phyloP scores from a whole-genome alignment of 2,888 invertebrate genomes.

The Philaethria dido region DNA sequence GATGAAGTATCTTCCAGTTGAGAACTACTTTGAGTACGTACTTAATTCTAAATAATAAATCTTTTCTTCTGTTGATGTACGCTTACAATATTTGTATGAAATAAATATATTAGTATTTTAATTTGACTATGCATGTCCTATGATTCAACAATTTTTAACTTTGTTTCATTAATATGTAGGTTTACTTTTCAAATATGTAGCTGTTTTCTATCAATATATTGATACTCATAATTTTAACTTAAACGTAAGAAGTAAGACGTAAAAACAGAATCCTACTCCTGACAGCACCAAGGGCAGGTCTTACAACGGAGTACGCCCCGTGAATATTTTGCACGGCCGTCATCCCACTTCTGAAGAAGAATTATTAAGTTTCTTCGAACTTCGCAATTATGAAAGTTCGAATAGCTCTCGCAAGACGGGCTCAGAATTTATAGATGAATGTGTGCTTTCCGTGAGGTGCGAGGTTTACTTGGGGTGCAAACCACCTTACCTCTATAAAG shows the following conservation, averaged over 20 bases:
- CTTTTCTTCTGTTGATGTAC: background rate
- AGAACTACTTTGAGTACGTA: slow-evolving; percentile 13
- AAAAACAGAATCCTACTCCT: slow-evolving; percentile 50
- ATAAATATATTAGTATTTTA: background rate
- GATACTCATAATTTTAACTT: background rate
- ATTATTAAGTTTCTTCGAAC: slow-evolving; percentile 83
- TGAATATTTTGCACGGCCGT: slow-evolving; percentile 81
- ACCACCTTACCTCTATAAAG: slow-evolving; percentile 54
- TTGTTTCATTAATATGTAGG: too few species aligned
- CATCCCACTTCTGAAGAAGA: slow-evolving; percentile 82
- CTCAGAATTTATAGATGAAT: slow-evolving; percentile 83
- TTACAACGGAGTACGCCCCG: slow-evolving; percentile 72
- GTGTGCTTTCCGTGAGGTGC: slow-evolving; percentile 69
- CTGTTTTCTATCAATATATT: background rate
- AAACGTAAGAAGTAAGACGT: slow-evolving; percentile 48
- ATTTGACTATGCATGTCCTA: background rate
- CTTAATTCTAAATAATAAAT: slow-evolving; percentile 16
- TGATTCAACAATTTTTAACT: background rate
- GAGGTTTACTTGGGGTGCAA: slow-evolving; percentile 54
- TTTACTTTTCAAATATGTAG: background rate
- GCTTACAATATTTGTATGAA: background rate
- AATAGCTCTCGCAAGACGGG: slow-evolving; percentile 82
- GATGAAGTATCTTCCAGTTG: slow-evolving; percentile 70
- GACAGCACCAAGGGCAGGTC: slow-evolving; percentile 65
- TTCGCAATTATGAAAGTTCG: slow-evolving; percentile 84